phyloP scores from a whole-genome alignment of 1,140 invertebrate species.

The Xylocopa sonorina region DNA sequence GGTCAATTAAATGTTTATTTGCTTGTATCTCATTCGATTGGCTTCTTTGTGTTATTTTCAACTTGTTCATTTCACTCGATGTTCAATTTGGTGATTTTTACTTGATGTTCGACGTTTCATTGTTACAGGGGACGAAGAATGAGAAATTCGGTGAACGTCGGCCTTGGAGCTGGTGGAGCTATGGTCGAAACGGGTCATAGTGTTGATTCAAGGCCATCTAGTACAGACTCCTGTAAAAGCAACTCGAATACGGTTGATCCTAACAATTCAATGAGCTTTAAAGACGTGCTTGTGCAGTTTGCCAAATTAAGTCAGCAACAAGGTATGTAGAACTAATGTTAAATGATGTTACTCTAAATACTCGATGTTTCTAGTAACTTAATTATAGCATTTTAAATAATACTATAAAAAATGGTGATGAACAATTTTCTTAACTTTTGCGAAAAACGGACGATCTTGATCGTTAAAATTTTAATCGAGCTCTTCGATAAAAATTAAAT shows the following conservation, averaged over 20 bases:
- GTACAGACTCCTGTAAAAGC: constrained; percentile 82
- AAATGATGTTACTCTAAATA: neutral
- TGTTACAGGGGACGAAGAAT: constrained; percentile 77
- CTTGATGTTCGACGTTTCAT: constrained; percentile 10
- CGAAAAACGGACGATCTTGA: no score
- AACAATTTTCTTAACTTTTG: no score
- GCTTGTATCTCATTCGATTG: neutral
- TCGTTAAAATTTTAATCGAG: no score
- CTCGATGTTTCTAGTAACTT: neutral
- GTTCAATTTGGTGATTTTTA: neutral
- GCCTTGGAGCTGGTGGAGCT: constrained; percentile 77
- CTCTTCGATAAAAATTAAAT: no score
- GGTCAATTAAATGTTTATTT: no score
- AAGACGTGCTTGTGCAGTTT: constrained; percentile 90
- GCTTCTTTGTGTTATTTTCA: neutral
- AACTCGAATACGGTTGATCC: constrained; percentile 74
- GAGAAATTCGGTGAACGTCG: constrained; percentile 78
- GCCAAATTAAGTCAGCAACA: constrained; percentile 85
- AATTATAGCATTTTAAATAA: neutral
- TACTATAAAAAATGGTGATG: no score
- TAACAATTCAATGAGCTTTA: constrained; percentile 84
- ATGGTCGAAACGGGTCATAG: constrained; percentile 76
- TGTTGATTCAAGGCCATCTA: constrained; percentile 81
- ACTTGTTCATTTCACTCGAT: neutral
- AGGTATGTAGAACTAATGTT: constrained; percentile 64